Base-by-base conservation (phyloP, 1,140 invertebrate species). In the Drosophila orosa region DNA sequence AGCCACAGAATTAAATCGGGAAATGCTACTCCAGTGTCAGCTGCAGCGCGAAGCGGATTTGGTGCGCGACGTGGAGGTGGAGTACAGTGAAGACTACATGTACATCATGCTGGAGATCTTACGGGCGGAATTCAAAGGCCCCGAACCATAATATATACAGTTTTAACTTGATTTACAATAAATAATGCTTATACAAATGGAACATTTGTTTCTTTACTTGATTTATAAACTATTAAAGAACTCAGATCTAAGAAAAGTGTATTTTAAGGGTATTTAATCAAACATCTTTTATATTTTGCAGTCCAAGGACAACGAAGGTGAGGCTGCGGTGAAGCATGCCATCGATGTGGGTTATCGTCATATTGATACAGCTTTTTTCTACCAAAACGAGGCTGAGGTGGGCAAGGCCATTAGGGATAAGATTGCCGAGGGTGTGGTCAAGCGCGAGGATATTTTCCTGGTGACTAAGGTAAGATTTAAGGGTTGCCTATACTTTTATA, bases 381-480 rank as follows among this genome's bases (percentile, higher is more conserved):
- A 98, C 91, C 93, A 94, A 68, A 97, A 97, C 91, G 96, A 97
- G 90, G 91, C 91, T 37, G 95, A 96, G 82, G 94, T 97, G n/a
- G 96, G 96, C 2, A 93, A 93, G 40, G 95, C 94, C 5, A 92
- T 97, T 15, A 93, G 93, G 10, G 92, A 94, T 24, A 94, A 95
- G 74, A 93, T 97, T 45, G 91, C 92, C 0, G 93, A 95, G 61
- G 95, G 95, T 22, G 93, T 93, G 44, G 93, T 96, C 25, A 95
- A 94, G 76, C 93, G 98, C 69, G 96, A 98, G 78, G 97, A 99
- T 44, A 76, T 99, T 1, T 98, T 98, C 91, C 93, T 99, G 47
- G 95, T 94, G 1, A 96, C 95, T 22, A 97, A 97, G 93, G 95
- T 96, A 44, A 61, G 12, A 4, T 1, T 15, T 15, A 5, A 5